Percentiles rank a stretch among this genome's conserved stretches.
Conservation (phyloP, 2,888 invertebrate species). For the Slavum lentiscoides region DNA sequence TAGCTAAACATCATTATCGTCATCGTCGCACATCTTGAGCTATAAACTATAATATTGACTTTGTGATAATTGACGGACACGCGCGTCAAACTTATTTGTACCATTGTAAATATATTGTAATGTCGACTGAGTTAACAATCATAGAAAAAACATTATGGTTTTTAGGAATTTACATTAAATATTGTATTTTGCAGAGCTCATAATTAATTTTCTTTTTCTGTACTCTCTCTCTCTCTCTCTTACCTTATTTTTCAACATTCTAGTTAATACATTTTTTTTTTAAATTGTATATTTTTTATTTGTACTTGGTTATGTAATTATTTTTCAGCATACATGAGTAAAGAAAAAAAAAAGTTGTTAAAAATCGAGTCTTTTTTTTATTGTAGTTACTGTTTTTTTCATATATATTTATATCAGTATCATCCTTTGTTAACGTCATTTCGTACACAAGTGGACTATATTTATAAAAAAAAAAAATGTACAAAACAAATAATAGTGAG, state of each 20-base stretch:
- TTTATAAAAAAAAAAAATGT: too few relatives aligned
- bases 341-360: conserved; percentile 28
- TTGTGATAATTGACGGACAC: conserved; percentile 47
- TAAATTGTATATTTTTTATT: conserved; percentile 49
- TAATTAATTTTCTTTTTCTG: conserved; percentile 24
- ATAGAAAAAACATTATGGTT: conserved; percentile 51
- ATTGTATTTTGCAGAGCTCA: conserved; percentile 51
- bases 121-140: conserved; percentile 53
- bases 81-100: conserved; percentile 42
- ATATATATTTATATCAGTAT: not conserved
- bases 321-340: conserved; percentile 49
- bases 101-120: conserved; percentile 53
- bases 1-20: conserved; percentile 39
- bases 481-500: too few relatives aligned
- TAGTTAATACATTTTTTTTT: conserved; percentile 43
- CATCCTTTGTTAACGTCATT: not conserved
- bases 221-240: conserved; percentile 23
- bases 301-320: conserved; percentile 53
- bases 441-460: too few relatives aligned
- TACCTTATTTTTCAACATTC: conserved; percentile 39
- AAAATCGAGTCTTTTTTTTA: conserved; percentile 4
- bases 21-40: conserved; percentile 26
- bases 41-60: conserved; percentile 52
- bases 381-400: conserved; percentile 3
- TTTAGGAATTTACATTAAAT: conserved; percentile 48